Evolutionary conservation across 1,140 invertebrate species (phyloP), one percentile per base, ranked within the genome.

Genomic region (Trachymyrmex septentrionalis): DNA sequence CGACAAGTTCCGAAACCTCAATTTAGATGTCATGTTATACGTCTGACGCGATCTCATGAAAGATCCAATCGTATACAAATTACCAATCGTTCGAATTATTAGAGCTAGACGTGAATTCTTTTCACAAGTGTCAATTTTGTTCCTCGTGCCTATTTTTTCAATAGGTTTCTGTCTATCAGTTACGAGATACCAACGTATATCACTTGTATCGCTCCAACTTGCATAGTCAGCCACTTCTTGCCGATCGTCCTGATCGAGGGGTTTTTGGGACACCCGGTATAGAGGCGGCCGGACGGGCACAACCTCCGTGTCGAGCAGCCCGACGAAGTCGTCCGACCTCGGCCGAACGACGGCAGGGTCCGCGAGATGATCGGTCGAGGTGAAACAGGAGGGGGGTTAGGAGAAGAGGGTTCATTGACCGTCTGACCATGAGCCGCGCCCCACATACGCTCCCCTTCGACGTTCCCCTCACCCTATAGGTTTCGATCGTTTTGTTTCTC

Each of bases 341-440:
- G 77, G 86, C 81, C 86, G 87, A 89, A 63, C 85, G 86, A 78
- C 87, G 77, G 89, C 84, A 61, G 63, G 63, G 66, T 86, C 76
- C 88, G 86, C 76, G 87, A 86, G 87, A 81, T 81, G 88, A 91
- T 92, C 80, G 86, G 87, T 87, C 86, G 86, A 81, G 89, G 73
- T 78, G 86, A 85, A 86, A 85, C 81, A 16, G 38, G 59, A 48
- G 53, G 44, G 44, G 77, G 61, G 73, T 71, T 53, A 77, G 27
- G 91, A 85, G 84, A 84, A 81, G 48, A 86, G 88, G 86, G 93
- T 91, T 94, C 93, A 91, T 92, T 93, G 93, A 94, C 93, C 92
- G 93, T 93, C 93, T 94, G 93, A 94, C 93, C 93, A 93, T 93
- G 93, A 94, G 93, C 93, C 93, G 93, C 93, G 93, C 93, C 93